Conservation (phyloP, 2,113 vertebrate genomes). For the Vidua macroura region DNA sequence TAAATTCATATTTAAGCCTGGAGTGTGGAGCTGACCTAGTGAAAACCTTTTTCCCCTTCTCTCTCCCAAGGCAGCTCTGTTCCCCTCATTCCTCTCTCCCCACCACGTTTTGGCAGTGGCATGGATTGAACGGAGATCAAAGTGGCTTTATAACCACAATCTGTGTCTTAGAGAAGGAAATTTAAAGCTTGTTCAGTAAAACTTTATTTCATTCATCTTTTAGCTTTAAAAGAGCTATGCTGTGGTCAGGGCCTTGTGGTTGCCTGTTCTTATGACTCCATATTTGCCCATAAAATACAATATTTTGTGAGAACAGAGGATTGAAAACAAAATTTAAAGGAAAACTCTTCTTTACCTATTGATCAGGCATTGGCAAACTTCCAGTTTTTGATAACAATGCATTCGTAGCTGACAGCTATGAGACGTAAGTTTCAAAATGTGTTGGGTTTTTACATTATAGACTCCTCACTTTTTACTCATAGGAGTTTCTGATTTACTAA, state of each 20-base stretch:
- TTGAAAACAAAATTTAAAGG: not conserved
- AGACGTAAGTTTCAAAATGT: not conserved
- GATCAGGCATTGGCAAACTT: not conserved
- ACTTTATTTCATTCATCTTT: slow-evolving; percentile 14
- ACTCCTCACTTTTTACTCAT: not conserved
- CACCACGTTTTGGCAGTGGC: not conserved
- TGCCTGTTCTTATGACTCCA: not conserved
- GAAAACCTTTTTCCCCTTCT: not conserved
- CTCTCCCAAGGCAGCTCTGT: not conserved
- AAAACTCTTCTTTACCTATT: not conserved
- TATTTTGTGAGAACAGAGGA: not conserved
- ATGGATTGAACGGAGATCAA: not conserved
- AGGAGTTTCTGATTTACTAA: not conserved
- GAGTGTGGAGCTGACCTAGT: not conserved
- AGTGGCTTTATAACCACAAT: slow-evolving; percentile 8
- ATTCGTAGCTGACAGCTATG: not conserved
- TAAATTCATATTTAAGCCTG: not conserved
- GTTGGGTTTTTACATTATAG: not conserved
- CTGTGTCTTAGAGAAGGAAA: not conserved
- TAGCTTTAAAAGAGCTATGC: not conserved
- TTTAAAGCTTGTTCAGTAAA: slow-evolving; percentile 2
- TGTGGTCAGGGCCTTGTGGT: not conserved
- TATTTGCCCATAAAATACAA: slow-evolving; percentile 6
- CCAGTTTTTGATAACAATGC: not conserved
- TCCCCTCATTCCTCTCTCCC: not conserved